Evolutionary conservation across 1,140 invertebrate species (phyloP), one percentile per base, ranked within the genome.

Genomic region (Arion vulgaris): DNA sequence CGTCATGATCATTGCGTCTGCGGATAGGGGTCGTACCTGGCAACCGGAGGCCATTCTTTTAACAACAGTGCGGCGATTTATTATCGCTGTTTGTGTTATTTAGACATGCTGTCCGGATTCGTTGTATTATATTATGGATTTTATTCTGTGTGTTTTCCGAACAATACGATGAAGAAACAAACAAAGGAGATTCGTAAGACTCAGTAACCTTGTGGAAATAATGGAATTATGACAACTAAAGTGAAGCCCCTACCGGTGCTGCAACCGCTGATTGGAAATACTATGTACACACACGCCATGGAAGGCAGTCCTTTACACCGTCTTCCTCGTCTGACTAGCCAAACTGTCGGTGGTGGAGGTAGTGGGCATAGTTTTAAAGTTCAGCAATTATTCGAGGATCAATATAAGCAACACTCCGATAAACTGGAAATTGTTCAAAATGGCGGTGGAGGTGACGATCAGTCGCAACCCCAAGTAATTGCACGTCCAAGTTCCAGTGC

Each of bases 381-480:
- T 9, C 89, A 91, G 73, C 91, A 92, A 81, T 84, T 92, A 66
- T 92, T 89, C 74, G 91, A 92, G 71, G 90, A 91, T 83, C 88
- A 28, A 32, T 66, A 89, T 82, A 87, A 90, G 41, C 89, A 89
- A 77, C 72, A 80, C 75, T 84, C 89, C 41, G 78, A 88, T 36
- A 87, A 88, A 82, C 82, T 86, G 77, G 87, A 88, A 72, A 81
- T 86, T 76, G 86, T 85, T 68, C 90, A 91, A 88, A 88, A 91
- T 88, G 91, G 85, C 79, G 78, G 78, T 9, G 62, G 28, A 2
- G 82, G 83, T 57, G 80, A 87, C 51, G 80, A 86, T 82, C 80
- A 75, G 73, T 79, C 74, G n/a, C 80, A 86, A 82, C 74, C 74
- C n/a, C 80, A 86, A 82, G 83, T 84, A 9, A 82, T 82, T 57